phyloP scores from a whole-genome alignment of 1,140 invertebrate genomes.

The Lutraria rhynchaena region DNA sequence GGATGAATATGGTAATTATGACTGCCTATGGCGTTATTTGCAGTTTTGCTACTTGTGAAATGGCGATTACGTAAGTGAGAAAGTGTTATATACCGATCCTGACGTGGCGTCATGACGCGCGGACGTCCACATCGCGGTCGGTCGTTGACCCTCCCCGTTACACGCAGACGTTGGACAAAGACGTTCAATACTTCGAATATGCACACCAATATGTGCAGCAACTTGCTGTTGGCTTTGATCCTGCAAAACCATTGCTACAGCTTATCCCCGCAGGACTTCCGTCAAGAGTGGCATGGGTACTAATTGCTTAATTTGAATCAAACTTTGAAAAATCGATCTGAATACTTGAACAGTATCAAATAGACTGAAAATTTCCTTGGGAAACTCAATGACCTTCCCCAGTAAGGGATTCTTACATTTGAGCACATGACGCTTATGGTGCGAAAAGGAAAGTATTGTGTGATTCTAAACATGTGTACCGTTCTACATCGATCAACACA shows the following conservation, averaged over 20 bases:
- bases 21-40: conserved; percentile 5
- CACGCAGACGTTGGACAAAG: conserved; percentile 22
- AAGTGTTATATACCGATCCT: conserved; percentile 12
- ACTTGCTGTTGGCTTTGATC: conserved; percentile 18
- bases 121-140: conserved; percentile 5
- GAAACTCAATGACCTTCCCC: background rate
- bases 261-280: background rate
- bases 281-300: background rate
- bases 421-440: background rate
- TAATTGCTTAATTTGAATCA: background rate
- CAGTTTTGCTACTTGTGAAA: background rate
- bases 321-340: background rate
- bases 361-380: conserved; percentile 2
- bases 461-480: background rate
- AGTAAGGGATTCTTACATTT: conserved; percentile 13
- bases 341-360: conserved; percentile 10
- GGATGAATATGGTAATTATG: conserved; percentile 18
- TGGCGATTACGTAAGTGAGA: conserved; percentile 21
- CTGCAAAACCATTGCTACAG: conserved; percentile 9
- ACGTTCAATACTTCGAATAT: conserved; percentile 19
- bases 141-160: conserved; percentile 13
- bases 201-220: conserved; percentile 17
- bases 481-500: background rate
- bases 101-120: conserved; percentile 14
- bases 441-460: background rate